These are phyloP conservation scores for Prosapia bicincta DNA, from an alignment of 2,888 invertebrate species.

Conservation along the genomic window DNA sequence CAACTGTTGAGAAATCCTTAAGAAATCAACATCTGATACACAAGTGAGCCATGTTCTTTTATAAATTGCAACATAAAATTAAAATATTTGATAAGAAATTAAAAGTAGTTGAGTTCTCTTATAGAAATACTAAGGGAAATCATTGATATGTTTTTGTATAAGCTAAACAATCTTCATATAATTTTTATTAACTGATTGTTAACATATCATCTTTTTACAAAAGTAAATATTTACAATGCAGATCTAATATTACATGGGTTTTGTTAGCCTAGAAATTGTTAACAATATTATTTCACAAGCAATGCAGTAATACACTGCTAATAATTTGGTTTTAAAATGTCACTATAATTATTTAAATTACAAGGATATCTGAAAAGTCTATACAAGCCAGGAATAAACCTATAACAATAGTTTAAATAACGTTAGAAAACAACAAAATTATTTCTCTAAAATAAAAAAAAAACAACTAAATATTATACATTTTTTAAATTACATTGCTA, in stretches of 20 bases:
- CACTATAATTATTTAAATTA: background rate
- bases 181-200: background rate
- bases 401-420: background rate
- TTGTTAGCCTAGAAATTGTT: background rate
- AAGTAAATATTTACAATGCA: background rate
- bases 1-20: background rate
- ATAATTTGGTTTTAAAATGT: background rate
- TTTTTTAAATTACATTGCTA: background rate
- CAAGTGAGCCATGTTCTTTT: background rate
- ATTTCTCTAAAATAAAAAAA: background rate
- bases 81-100: background rate
- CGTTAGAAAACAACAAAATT: background rate
- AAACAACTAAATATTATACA: background rate
- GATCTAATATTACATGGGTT: background rate
- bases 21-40: background rate
- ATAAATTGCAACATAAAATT: background rate
- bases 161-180: background rate
- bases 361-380: background rate
- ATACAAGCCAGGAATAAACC: background rate
- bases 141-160: background rate
- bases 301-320: background rate
- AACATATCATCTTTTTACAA: background rate
- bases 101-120: background rate
- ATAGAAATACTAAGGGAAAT: background rate
- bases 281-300: background rate